A percentile compares a stretch with the other conserved stretches of the same genome.
These are phyloP conservation scores for Bettongia penicillata DNA, from an alignment of 2,113 vertebrate species.

Conservation along the genomic window DNA sequence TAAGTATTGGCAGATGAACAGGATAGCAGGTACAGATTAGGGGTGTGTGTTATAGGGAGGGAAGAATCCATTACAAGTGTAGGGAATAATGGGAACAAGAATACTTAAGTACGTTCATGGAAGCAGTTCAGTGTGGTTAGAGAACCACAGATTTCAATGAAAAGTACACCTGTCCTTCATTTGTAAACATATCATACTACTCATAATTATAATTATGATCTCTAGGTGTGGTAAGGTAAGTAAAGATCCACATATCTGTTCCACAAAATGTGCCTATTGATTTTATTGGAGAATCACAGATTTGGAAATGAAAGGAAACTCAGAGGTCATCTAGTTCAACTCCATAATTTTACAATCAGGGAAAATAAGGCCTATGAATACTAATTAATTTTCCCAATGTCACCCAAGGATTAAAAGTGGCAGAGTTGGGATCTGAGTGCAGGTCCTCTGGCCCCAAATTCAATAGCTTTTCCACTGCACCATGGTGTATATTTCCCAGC, in stretches of 20 bases:
- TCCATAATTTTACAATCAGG: slow-evolving; percentile 4
- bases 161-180: neutral
- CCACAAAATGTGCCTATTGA: slow-evolving; percentile 2
- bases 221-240: neutral
- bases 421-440: slow-evolving; percentile 10
- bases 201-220: neutral
- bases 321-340: neutral
- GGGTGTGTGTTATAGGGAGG: neutral
- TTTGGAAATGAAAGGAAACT: slow-evolving; percentile 12
- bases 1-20: neutral
- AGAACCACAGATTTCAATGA: neutral
- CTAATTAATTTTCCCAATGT: neutral
- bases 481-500: neutral
- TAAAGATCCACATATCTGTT: neutral
- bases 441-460: slow-evolving; percentile 12
- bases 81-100: neutral
- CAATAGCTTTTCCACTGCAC: neutral
- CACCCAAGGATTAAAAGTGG: slow-evolving; percentile 3
- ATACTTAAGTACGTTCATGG: neutral
- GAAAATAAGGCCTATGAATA: neutral
- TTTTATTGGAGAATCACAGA: neutral
- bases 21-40: neutral
- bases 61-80: neutral
- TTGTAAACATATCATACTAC: neutral
- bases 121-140: neutral